A percentile compares a stretch with the other conserved stretches of the same genome.
phyloP scores from a whole-genome alignment of 2,113 vertebrate genomes.

The Erythrocebus patas region DNA sequence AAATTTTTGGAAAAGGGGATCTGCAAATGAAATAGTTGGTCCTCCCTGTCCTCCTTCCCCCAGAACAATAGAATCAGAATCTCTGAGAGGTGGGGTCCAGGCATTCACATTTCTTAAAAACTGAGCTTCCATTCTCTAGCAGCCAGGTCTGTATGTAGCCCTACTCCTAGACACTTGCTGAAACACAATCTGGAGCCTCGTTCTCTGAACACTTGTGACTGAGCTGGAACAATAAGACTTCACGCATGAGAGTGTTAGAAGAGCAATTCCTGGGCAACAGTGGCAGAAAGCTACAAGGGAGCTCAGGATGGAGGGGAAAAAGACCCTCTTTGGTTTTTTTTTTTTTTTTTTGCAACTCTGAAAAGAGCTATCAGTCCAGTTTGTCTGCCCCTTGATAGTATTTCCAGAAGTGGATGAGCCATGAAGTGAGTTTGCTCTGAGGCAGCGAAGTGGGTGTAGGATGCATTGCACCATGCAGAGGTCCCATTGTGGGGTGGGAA shows the following conservation, averaged over 20 bases:
- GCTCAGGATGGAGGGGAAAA: too few relatives aligned
- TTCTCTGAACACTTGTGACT: background rate
- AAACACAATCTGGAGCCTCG: background rate
- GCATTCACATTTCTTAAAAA: background rate
- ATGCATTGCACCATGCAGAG: too few relatives aligned
- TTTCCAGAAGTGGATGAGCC: too few relatives aligned
- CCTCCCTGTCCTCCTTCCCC: background rate
- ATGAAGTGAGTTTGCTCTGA: too few relatives aligned
- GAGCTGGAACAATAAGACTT: background rate
- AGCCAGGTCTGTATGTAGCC: background rate
- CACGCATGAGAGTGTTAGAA: background rate
- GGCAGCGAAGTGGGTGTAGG: too few relatives aligned
- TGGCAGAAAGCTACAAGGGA: background rate
- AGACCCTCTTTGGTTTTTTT: too few relatives aligned
- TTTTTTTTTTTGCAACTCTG: too few relatives aligned
- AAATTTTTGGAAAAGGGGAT: background rate
- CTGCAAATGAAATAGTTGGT: background rate
- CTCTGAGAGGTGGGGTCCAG: background rate
- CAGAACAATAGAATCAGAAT: background rate
- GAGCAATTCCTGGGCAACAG: background rate
- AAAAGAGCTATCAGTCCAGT: too few relatives aligned
- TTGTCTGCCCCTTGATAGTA: too few relatives aligned
- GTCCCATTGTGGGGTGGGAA: rapidly evolving
- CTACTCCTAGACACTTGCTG: background rate
- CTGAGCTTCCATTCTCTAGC: background rate